Conservation (phyloP, 2,113 vertebrate genomes). For the Tursiops truncatus region DNA sequence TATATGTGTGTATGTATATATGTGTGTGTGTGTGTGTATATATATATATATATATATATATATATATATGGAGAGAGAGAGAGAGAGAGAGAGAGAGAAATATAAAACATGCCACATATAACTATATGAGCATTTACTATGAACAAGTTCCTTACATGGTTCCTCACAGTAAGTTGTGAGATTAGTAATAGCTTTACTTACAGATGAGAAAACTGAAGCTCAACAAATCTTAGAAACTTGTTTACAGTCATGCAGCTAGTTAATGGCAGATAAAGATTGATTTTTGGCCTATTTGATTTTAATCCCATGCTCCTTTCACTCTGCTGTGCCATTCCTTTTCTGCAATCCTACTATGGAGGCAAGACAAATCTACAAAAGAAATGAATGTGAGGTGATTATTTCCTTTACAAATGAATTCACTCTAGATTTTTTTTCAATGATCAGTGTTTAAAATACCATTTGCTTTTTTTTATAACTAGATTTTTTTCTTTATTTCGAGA, state of each 20-base stretch:
- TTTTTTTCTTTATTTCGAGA: not conserved
- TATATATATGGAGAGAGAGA: not conserved
- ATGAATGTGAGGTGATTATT: not conserved
- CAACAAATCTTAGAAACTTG: not conserved
- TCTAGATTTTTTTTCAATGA: not conserved
- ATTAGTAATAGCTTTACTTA: not conserved
- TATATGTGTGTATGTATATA: too few relatives aligned
- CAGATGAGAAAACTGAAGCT: not conserved
- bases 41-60: fast-evolving
- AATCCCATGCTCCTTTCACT: not conserved
- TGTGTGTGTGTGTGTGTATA: fast-evolving
- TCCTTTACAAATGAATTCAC: constrained; percentile 31
- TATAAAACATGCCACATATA: not conserved
- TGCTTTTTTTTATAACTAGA: not conserved
- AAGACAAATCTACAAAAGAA: not conserved
- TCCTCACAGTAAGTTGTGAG: not conserved
- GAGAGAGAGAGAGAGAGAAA: not conserved
- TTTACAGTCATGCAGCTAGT: not conserved
- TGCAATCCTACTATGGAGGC: not conserved
- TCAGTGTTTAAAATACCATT: not conserved
- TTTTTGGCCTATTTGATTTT: not conserved
- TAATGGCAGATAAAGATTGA: not conserved
- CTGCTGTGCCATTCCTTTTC: not conserved
- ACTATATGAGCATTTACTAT: not conserved
- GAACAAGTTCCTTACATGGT: not conserved